Conservation (phyloP, 1,140 invertebrate species). For the Sipha flava region DNA sequence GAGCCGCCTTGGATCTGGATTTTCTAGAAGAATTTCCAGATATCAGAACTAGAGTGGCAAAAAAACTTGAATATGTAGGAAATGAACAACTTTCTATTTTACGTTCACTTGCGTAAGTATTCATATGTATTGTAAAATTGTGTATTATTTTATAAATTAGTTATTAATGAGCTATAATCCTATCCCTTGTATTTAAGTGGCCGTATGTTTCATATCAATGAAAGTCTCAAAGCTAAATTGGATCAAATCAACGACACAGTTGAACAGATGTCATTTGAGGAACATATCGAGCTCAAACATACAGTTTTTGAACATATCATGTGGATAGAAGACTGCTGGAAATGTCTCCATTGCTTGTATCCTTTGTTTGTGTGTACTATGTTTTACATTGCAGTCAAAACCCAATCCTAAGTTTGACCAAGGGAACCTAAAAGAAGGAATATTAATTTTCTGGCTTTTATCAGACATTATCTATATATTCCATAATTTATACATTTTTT, state of each 20-base stretch:
- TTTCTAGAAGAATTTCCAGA: conserved; percentile 18
- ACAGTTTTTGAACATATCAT: neutral
- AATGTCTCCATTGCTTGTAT: conserved; percentile 6
- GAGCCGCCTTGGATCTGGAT: neutral
- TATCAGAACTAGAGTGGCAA: neutral
- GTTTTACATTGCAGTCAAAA: too few species aligned
- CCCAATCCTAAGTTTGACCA: too few species aligned
- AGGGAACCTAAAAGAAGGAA: too few species aligned
- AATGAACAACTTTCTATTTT: neutral
- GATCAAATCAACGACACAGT: neutral
- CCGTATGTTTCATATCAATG: neutral
- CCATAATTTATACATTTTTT: too few species aligned
- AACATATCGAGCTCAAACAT: neutral
- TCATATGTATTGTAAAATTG: neutral
- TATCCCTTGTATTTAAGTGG: neutral
- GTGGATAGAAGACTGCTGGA: conserved; percentile 12
- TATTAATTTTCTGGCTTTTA: too few species aligned
- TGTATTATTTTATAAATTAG: neutral
- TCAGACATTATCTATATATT: too few species aligned
- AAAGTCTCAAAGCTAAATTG: neutral
- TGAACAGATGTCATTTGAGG: conserved; percentile 5
- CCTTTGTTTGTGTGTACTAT: neutral
- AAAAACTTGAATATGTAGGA: neutral
- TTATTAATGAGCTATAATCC: neutral
- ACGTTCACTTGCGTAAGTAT: neutral